Evolutionary conservation across 2,888 invertebrate genomes (phyloP).

Genomic region (Arenicola marina): DNA sequence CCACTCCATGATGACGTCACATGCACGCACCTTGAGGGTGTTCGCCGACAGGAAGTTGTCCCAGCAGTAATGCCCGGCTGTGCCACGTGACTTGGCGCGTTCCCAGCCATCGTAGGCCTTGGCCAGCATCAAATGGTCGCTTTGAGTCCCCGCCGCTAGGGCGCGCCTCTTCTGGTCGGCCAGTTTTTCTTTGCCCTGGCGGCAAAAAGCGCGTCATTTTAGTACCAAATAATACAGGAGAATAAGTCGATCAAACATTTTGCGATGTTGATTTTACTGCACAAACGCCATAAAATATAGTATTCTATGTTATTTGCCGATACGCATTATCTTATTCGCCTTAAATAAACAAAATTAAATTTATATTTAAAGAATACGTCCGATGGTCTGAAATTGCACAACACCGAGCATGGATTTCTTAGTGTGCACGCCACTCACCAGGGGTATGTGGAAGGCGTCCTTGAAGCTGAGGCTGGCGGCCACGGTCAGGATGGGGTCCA

Average conservation of each 20-base stretch:
- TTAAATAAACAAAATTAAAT: too few relatives aligned
- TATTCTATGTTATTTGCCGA: too few relatives aligned
- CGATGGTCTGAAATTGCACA: too few relatives aligned
- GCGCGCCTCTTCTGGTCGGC: constrained; percentile 55
- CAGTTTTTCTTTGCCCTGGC: constrained; percentile 52
- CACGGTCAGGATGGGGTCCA: constrained; percentile 86
- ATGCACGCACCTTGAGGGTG: constrained; percentile 68
- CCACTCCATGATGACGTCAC: too few relatives aligned
- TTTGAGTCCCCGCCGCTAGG: constrained; percentile 43
- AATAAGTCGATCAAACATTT: too few relatives aligned
- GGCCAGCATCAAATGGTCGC: constrained; percentile 64
- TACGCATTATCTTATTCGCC: too few relatives aligned
- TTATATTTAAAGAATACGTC: constrained; percentile 1
- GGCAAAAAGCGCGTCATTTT: too few relatives aligned
- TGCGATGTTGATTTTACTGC: too few relatives aligned
- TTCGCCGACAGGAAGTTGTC: constrained; percentile 72
- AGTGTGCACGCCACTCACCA: constrained; percentile 51
- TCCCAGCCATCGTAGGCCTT: constrained; percentile 66
- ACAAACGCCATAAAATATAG: too few relatives aligned
- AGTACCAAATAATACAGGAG: too few relatives aligned
- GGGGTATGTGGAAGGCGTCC: constrained; percentile 54
- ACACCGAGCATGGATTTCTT: too few relatives aligned
- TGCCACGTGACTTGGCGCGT: constrained; percentile 37
- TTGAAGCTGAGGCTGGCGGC: constrained; percentile 82
- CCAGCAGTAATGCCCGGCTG: constrained; percentile 69